Percentiles rank a stretch among this genome's conserved stretches.
Conservation (phyloP, 2,888 invertebrate genomes). For the Tribolium freemani region DNA sequence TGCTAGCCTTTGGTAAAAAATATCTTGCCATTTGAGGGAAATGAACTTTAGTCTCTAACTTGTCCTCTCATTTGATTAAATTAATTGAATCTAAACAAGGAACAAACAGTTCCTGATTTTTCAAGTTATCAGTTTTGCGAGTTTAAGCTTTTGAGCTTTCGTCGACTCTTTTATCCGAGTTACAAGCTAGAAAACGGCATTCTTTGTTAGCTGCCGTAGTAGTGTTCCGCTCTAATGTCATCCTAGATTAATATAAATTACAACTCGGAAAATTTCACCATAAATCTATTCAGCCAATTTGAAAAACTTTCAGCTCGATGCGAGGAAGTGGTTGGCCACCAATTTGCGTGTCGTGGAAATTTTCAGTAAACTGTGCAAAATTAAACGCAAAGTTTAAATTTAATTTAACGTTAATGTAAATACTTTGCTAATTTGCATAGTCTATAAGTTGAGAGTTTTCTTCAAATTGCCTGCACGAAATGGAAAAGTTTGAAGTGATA, state of each 20-base stretch:
- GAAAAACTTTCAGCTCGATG: constrained; percentile 22
- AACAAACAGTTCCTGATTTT: too few relatives aligned
- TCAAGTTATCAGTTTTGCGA: background rate
- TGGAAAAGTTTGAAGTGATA: background rate
- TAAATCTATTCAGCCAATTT: constrained; percentile 32
- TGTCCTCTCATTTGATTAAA: too few relatives aligned
- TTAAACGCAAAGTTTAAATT: background rate
- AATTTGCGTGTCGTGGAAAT: constrained; percentile 12
- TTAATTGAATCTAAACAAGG: background rate
- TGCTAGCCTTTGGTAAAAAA: background rate
- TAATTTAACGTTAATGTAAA: background rate
- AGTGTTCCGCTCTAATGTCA: constrained; percentile 12
- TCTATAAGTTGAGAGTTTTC: background rate
- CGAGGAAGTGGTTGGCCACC: constrained; percentile 30
- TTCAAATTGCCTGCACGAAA: background rate
- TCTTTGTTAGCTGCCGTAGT: background rate
- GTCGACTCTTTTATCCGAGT: background rate
- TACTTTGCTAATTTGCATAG: background rate
- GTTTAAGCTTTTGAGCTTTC: background rate
- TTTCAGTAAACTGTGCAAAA: background rate
- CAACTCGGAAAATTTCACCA: constrained; percentile 22
- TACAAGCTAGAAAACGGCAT: background rate
- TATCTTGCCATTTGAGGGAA: too few relatives aligned
- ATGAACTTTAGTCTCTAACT: too few relatives aligned
- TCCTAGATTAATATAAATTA: constrained; percentile 28